phyloP scores from a whole-genome alignment of 2,797 vertebrate species.

The Octomys mimax region DNA sequence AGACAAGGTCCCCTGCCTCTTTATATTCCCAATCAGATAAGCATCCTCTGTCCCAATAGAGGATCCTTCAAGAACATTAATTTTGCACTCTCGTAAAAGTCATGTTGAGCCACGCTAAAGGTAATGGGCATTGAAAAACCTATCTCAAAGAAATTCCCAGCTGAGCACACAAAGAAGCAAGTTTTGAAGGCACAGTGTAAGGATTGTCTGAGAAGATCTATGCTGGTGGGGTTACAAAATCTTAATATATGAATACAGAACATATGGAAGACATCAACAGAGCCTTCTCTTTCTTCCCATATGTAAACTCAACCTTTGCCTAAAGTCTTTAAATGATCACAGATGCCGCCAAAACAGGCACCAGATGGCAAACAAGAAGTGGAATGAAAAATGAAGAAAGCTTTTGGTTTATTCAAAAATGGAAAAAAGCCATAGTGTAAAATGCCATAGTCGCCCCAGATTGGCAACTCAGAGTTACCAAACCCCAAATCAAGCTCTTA shows the following conservation, averaged over 20 bases:
- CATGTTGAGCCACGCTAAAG: slow-evolving; percentile 45
- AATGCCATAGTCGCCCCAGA: slow-evolving; percentile 71
- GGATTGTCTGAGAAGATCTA: slow-evolving; percentile 80
- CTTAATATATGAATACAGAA: slow-evolving; percentile 88
- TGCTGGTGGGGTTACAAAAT: slow-evolving; percentile 86
- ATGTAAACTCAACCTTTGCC: slow-evolving; percentile 88
- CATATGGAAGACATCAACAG: slow-evolving; percentile 91
- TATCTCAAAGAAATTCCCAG: slow-evolving; percentile 78
- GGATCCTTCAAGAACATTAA: not conserved
- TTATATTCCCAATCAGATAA: slow-evolving; percentile 16
- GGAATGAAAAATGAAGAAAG: slow-evolving; percentile 81
- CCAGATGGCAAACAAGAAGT: slow-evolving; percentile 89
- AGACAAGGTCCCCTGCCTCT: not conserved
- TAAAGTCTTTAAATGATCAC: slow-evolving; percentile 90
- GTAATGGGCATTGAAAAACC: slow-evolving; percentile 53
- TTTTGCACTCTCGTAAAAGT: slow-evolving; percentile 59
- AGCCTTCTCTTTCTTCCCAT: slow-evolving; percentile 85
- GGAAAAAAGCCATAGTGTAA: slow-evolving; percentile 65
- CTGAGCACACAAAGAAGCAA: slow-evolving; percentile 82
- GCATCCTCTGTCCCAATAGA: not conserved
- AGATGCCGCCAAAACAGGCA: slow-evolving; percentile 85
- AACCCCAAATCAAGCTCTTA: not conserved
- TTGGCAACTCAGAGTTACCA: slow-evolving; percentile 61
- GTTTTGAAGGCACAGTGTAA: slow-evolving; percentile 65
- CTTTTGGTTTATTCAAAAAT: slow-evolving; percentile 71